phyloP scores from a whole-genome alignment of 2,888 invertebrate genomes.

The Tanypteryx hageni region DNA sequence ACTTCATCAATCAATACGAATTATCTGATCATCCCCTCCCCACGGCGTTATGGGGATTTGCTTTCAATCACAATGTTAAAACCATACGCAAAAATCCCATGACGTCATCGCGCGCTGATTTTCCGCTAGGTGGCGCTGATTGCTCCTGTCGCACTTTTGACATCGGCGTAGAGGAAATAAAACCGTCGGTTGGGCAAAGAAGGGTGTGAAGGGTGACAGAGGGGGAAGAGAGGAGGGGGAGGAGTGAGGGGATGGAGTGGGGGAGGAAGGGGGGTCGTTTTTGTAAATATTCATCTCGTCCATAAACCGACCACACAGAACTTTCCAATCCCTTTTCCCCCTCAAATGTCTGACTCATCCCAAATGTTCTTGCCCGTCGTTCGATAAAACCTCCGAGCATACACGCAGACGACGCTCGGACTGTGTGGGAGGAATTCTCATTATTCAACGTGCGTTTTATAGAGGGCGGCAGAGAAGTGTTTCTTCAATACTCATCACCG shows the following conservation, averaged over 20 bases:
- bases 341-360: not conserved
- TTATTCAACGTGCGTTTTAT: conserved; percentile 12
- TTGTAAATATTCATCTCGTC: conserved; percentile 23
- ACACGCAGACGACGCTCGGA: not conserved
- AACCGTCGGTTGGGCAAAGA: not conserved
- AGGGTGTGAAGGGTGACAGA: too few species aligned
- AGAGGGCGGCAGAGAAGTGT: not conserved
- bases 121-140: not conserved
- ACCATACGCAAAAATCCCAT: not conserved
- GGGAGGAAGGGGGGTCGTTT: not conserved
- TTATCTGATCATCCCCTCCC: not conserved
- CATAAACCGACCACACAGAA: not conserved
- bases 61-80: conserved; percentile 19
- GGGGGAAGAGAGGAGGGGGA: not conserved
- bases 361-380: not conserved
- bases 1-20: conserved; percentile 19
- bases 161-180: not conserved
- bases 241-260: not conserved
- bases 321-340: not conserved
- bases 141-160: not conserved
- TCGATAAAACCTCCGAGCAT: not conserved
- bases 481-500: conserved; percentile 36
- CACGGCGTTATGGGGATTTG: not conserved
- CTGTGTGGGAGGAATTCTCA: not conserved
- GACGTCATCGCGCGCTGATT: not conserved